These are phyloP conservation scores for Paradoxurus hermaphroditus DNA, from an alignment of 2,113 vertebrate genomes.

Conservation along the genomic window DNA sequence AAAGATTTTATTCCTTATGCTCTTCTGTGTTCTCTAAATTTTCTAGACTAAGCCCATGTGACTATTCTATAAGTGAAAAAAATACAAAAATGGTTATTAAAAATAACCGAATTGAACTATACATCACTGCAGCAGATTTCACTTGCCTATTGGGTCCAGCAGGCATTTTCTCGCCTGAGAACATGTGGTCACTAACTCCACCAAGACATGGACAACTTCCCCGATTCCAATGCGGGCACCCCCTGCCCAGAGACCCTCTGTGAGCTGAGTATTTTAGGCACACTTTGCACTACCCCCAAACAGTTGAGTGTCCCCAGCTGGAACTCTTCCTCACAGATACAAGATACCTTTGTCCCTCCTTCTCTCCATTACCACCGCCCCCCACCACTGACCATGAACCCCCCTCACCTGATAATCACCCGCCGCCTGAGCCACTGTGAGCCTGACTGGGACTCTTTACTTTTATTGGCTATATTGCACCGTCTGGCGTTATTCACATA, in stretches of 20 bases:
- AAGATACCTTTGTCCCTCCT: no score
- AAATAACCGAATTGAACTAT: slow-evolving; percentile 21
- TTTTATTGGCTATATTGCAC: slow-evolving; percentile 61
- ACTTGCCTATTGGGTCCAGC: background rate
- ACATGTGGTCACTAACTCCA: background rate
- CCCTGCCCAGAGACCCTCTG: background rate
- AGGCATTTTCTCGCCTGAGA: background rate
- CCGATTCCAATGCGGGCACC: background rate
- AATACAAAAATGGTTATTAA: background rate
- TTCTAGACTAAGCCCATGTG: background rate
- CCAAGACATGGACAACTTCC: background rate
- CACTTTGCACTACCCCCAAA: background rate
- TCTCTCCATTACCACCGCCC: no score
- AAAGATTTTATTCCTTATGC: background rate
- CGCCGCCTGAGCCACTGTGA: background rate
- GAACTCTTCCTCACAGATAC: background rate
- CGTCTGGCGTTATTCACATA: slow-evolving; percentile 60
- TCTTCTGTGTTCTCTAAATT: slow-evolving; percentile 3
- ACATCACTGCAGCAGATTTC: background rate
- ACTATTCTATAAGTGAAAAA: background rate
- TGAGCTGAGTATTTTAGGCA: background rate
- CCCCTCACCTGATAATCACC: background rate
- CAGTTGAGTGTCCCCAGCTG: no score
- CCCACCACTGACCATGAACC: background rate
- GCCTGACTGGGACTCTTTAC: background rate